Base-by-base conservation (phyloP, 2,113 vertebrate species). In the Anoplopoma fimbria region DNA sequence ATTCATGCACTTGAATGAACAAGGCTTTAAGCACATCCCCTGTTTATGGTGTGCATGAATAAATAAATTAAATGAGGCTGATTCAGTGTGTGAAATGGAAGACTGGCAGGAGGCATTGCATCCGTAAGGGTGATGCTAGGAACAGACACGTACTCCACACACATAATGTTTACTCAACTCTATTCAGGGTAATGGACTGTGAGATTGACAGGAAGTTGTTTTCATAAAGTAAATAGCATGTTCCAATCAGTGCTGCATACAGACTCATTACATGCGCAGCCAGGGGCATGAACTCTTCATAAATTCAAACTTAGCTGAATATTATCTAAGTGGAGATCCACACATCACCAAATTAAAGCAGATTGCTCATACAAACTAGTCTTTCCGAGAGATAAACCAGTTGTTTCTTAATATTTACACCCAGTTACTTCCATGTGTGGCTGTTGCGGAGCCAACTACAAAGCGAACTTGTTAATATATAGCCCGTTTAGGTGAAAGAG, bases 1-100 rank as follows among this genome's bases (percentile, higher is more conserved):
- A 90, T 29, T 74, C 75, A 60, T 45, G 47, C 60, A 23, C 57
- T 64, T 74, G 34, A 76, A 51, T 75, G 27, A 65, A 23, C 55
- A 38, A 36, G 9, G 34, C 17, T 40, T 14, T 23, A 40, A 75
- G 51, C 17, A 1, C 38, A 45, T 84, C 49, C 62, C 68, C 73
- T 53, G 64, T 77, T 72, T 19, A 31, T 23, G 2, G 17, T 8
- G 25, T 55, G 45, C 42, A 42, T 63, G 63, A 77, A 38, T 45
- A 10, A 55, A 76, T 64, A 17, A 57, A 72, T 62, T 10, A 70
- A 68, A 79, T 7, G 51, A 78, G 14, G 17, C 25, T 70, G 58
- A 65, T 76, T 82, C 17, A 65, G 23, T 17, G 13, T 75, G 3
- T 42, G 31, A 57, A 58, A 49, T 51, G n/a, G 42, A 58, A 68